Evolutionary conservation across 2,113 vertebrate species (phyloP), one percentile per base, ranked within the genome.

Genomic region (Sorex fumeus): DNA sequence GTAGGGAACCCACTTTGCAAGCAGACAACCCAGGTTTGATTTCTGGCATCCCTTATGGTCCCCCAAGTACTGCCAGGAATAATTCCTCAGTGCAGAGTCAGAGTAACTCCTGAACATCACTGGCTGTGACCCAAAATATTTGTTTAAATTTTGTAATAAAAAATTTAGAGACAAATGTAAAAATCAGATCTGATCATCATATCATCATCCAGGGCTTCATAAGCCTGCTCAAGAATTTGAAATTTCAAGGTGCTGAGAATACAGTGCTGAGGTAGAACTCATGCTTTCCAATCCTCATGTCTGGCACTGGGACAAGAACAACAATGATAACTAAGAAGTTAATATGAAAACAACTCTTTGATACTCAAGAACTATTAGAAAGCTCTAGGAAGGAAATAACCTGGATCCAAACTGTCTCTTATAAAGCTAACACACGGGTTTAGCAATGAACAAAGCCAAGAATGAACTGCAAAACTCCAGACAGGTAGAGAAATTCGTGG

Each of bases 391-490:
- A 53, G 10, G 32, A 30, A 79, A 79, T 47, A 34, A 34, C 6
- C 67, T 75, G 2, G 11, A 57, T 76, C 34, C 82, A 16, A 69
- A 53, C 25, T 87, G 25, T 32, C 64, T 84, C 74, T 75, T 57
- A n/a, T 80, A 40, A 79, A 80, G 40, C 21, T 67, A 92, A 75
- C 34, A 91, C 25, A 16, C 23, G 7, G 25, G 71, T 76, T 90
- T 53, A 53, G 53, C 13, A 53, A 53, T 53, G 53, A 53, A n/a
- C 21, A 74, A 60, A 43, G 43, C 28, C 47, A 87, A 91, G 13
- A 79, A 72, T 30, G 74, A 94, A 91, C 71, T 84, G 67, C 57
- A 45, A 23, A 80, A 84, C 80, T 77, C 30, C 77, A 81, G 28
- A 13, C 4, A 75, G 53, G 15, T 53, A 53, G 53, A 79, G 40